These are phyloP conservation scores for Sterna hirundo DNA, from an alignment of 2,113 vertebrate genomes.

Conservation along the genomic window DNA sequence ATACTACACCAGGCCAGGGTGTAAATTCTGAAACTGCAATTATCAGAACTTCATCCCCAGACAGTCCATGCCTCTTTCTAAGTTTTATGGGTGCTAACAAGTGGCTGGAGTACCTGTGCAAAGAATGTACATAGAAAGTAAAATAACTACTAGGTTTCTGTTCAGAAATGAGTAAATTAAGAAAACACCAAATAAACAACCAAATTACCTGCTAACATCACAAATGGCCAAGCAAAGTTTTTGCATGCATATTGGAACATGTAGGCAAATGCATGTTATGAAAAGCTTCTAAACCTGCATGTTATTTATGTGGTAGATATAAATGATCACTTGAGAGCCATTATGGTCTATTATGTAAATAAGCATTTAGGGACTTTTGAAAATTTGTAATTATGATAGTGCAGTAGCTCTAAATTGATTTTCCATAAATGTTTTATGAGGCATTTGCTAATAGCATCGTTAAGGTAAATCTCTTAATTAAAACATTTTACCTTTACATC, in stretches of 20 bases:
- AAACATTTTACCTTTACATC: not conserved
- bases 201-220: not conserved
- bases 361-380: not conserved
- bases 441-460: not conserved
- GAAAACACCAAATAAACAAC: not conserved
- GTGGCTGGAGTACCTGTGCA: not conserved
- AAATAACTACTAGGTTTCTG: not conserved
- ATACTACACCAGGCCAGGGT: not conserved
- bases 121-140: not conserved
- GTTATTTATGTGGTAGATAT: not conserved
- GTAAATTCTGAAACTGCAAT: not conserved
- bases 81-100: not conserved
- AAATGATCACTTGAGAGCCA: not conserved
- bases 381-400: not conserved
- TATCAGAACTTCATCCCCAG: not conserved
- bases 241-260: not conserved
- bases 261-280: not conserved
- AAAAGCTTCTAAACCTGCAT: not conserved
- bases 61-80: not conserved
- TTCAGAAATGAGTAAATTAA: not conserved
- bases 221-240: not conserved
- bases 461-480: not conserved
- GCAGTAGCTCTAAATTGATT: not conserved
- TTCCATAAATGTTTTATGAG: constrained; percentile 5
- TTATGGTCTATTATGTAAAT: constrained; percentile 21